These are phyloP conservation scores for Stictonetta naevosa DNA, from an alignment of 2,113 vertebrate species.

Conservation along the genomic window DNA sequence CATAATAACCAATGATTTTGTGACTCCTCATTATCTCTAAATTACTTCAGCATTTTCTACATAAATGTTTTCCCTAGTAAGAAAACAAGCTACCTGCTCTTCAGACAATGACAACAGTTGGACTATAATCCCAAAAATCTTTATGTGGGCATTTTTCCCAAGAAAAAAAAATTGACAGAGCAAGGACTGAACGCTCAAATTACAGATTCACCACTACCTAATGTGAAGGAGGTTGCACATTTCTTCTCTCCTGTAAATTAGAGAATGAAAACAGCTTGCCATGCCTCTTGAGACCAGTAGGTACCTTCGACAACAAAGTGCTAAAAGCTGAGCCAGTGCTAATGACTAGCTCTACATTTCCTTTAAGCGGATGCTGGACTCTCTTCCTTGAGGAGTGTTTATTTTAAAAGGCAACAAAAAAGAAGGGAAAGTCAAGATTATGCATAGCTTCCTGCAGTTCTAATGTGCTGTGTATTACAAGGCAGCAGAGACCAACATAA, in stretches of 20 bases:
- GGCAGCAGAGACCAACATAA: neutral
- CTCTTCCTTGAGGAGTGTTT: neutral
- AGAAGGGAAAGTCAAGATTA: neutral
- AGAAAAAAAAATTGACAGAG: neutral
- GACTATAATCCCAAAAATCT: neutral
- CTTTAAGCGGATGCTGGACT: neutral
- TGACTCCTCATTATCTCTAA: neutral
- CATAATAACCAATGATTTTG: neutral
- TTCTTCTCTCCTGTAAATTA: neutral
- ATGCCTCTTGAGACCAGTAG: neutral
- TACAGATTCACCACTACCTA: neutral
- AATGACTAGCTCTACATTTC: neutral
- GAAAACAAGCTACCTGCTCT: neutral
- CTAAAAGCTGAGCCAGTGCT: slow-evolving; percentile 56
- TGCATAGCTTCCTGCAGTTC: neutral
- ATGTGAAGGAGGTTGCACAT: neutral
- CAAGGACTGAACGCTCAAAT: neutral
- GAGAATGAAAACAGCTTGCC: neutral
- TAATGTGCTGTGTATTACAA: neutral
- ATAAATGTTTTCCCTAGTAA: rapidly evolving
- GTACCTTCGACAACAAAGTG: slow-evolving; percentile 24
- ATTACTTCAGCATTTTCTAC: neutral
- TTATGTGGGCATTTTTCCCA: neutral
- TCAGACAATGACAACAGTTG: neutral
- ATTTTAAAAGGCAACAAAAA: neutral